Evolutionary conservation across 2,888 invertebrate genomes (phyloP), one percentile per base, ranked within the genome.

Genomic region (Phyllotreta striolata): DNA sequence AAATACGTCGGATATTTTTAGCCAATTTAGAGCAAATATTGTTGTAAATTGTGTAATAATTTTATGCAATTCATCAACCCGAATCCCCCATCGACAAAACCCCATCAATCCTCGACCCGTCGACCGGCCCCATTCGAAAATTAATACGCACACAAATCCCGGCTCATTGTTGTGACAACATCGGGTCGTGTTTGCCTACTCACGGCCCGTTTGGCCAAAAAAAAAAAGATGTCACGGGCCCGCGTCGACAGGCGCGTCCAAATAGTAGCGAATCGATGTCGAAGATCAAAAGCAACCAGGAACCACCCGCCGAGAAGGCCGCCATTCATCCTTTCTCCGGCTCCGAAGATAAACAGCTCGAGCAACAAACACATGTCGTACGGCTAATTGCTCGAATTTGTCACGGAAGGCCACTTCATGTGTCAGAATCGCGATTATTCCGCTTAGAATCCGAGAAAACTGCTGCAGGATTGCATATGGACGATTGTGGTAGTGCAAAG

Each of bases 181-280:
- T 39, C 46, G 47, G 39, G 12, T 8, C 39, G 24, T 14, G 34
- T 34, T 57, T 46, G 55, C 43, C 38, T 61, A 54, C 46, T 47
- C 61, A 63, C 24, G 24, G 24, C 24, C 24, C 4, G 24, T 24
- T 24, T 24, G 4, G 24, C 24, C 24, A 24, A 24, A 24, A 24
- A 24, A n/a, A 24, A 24, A 55, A 44, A 63, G 64, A 56, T 54
- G 62, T 62, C 54, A 47, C 12, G 39, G 61, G 54, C 55, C 62
- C 62, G 66, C 59, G 62, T 56, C 60, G 37, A 71, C 72, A 70
- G 61, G 67, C 73, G 66, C 70, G 69, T 70, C 72, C 70, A 70
- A 70, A 72, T 68, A 68, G 68, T 69, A 67, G 70, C 67, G 70
- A 72, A 70, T 71, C 52, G 56, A 35, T 54, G 52, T 39, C 41